phyloP scores from a whole-genome alignment of 2,888 invertebrate genomes.

The Platycnemis pennipes region DNA sequence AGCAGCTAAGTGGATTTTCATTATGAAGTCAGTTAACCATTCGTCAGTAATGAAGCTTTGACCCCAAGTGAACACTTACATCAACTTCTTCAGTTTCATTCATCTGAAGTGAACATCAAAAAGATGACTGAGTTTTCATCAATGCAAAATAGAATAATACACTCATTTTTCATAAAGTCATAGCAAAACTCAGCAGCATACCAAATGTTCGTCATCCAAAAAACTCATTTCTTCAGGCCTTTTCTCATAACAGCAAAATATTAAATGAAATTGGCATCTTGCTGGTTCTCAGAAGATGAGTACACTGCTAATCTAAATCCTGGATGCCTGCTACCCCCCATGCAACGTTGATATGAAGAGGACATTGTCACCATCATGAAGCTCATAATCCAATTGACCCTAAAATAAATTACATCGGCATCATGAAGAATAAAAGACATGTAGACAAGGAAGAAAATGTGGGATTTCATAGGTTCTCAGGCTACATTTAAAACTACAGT shows the following conservation, averaged over 20 bases:
- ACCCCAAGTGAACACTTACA: too few species aligned
- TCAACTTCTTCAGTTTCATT: too few species aligned
- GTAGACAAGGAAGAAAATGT: background rate
- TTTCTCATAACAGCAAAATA: too few species aligned
- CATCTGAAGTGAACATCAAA: too few species aligned
- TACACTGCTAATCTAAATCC: too few species aligned
- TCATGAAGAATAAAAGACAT: background rate
- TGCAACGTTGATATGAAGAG: conserved; percentile 92
- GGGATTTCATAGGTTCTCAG: background rate
- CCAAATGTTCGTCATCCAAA: background rate
- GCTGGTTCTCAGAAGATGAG: too few species aligned
- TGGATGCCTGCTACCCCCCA: conserved; percentile 83
- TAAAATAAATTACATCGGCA: too few species aligned
- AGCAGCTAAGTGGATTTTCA: too few species aligned
- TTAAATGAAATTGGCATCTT: too few species aligned
- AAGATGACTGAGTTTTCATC: background rate
- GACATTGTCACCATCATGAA: conserved; percentile 86
- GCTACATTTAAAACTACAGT: background rate
- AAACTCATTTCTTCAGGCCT: background rate
- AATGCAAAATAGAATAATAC: background rate
- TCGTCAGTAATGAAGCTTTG: too few species aligned
- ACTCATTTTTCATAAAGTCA: background rate
- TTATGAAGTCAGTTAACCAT: too few species aligned
- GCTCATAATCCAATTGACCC: conserved; percentile 87
- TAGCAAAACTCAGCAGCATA: background rate